A percentile compares a stretch with the other conserved stretches of the same genome.
These are phyloP conservation scores for Philaenus spumarius DNA, from an alignment of 1,140 invertebrate genomes.

Conservation along the genomic window DNA sequence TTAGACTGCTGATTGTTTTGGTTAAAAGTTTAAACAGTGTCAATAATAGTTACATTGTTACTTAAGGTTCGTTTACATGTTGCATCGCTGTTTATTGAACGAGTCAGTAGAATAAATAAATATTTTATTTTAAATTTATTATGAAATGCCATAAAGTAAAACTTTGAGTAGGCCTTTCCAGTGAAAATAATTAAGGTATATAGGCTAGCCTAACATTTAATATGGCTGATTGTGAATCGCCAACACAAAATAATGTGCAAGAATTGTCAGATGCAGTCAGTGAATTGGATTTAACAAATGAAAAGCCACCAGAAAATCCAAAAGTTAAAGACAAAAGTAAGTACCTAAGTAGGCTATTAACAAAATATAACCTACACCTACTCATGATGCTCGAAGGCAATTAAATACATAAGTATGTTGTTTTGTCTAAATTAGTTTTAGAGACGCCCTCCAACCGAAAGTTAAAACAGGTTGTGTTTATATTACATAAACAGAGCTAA, in stretches of 20 bases:
- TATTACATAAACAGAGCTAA: neutral
- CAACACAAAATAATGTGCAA: neutral
- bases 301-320: neutral
- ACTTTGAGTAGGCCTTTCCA: no score
- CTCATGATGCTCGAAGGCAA: neutral
- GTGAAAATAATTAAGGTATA: no score
- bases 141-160: no score
- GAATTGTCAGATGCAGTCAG: neutral
- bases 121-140: no score
- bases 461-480: neutral
- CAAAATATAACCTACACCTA: neutral
- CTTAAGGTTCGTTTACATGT: no score
- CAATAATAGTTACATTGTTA: no score
- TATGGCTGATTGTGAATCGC: neutral
- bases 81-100: no score
- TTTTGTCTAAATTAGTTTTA: neutral
- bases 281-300: conserved; percentile 1
- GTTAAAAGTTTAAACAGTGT: no score
- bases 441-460: no score
- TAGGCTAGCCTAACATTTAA: neutral
- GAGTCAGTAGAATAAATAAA: no score
- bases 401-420: neutral
- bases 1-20: no score
- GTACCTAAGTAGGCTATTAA: neutral
- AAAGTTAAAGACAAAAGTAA: neutral